phyloP scores from a whole-genome alignment of 2,113 vertebrate species.

The Arenaria interpres region DNA sequence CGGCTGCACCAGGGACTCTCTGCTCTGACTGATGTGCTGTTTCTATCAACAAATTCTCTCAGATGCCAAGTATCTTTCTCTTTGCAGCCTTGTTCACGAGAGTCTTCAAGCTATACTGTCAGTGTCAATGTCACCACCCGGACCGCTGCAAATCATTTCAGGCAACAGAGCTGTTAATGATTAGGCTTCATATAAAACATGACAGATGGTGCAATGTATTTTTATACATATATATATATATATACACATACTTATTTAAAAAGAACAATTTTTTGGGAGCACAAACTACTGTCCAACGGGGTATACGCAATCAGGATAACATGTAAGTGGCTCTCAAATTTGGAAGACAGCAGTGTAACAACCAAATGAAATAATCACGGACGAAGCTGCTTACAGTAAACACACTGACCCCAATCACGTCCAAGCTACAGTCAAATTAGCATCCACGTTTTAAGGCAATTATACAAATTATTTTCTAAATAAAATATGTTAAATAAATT shows the following conservation, averaged over 20 bases:
- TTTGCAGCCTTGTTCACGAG: background rate
- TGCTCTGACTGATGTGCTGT: background rate
- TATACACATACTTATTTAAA: background rate
- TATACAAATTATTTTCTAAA: background rate
- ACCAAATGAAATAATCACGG: background rate
- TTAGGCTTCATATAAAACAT: background rate
- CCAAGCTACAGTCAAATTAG: background rate
- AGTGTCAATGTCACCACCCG: background rate
- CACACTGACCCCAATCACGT: background rate
- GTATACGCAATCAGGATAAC: background rate
- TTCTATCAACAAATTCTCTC: background rate
- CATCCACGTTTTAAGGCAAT: background rate
- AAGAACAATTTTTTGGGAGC: background rate
- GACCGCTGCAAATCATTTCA: background rate
- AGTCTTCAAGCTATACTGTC: background rate
- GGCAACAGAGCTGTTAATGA: background rate
- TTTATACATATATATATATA: background rate
- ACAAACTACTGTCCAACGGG: background rate
- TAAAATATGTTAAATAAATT: background rate
- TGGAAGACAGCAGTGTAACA: accelerated
- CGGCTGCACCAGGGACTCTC: background rate
- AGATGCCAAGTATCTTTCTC: background rate
- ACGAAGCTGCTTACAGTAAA: background rate
- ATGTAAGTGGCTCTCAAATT: background rate
- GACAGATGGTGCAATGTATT: background rate